Conservation (phyloP, 2,113 vertebrate genomes). For the Cavia aperea region DNA sequence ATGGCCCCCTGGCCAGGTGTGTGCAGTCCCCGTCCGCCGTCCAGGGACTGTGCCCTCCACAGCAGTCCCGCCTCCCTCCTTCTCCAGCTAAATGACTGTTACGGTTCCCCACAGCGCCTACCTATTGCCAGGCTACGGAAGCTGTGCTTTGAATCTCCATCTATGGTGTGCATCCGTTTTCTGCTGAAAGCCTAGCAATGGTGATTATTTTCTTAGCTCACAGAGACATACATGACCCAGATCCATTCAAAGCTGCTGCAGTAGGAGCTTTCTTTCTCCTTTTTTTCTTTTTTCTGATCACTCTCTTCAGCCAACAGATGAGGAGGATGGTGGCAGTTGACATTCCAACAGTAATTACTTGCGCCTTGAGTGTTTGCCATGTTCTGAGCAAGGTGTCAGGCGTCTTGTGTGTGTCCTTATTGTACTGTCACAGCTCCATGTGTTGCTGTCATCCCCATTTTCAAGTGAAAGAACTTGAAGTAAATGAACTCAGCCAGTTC, state of each 20-base stretch:
- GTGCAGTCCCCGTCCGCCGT: neutral
- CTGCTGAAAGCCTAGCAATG: neutral
- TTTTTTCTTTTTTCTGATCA: neutral
- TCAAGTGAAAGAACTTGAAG: neutral
- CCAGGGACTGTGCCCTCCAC: neutral
- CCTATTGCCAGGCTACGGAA: neutral
- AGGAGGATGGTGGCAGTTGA: neutral
- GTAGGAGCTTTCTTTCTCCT: neutral
- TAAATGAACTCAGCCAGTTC: neutral
- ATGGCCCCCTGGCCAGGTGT: neutral
- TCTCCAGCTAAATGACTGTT: neutral
- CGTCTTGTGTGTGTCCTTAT: too few relatives aligned
- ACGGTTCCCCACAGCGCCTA: neutral
- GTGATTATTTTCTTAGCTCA: constrained; percentile 8
- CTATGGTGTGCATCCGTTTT: neutral
- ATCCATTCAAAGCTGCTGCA: neutral
- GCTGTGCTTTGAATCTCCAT: neutral
- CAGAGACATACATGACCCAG: neutral
- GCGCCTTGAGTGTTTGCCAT: neutral
- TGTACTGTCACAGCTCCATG: neutral
- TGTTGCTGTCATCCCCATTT: too few relatives aligned
- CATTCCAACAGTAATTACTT: neutral
- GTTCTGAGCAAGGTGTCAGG: neutral
- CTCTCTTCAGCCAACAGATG: neutral
- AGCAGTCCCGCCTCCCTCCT: neutral